Base-by-base conservation (phyloP, 2,888 invertebrate species). In the Ommatoiulus sabulosus region DNA sequence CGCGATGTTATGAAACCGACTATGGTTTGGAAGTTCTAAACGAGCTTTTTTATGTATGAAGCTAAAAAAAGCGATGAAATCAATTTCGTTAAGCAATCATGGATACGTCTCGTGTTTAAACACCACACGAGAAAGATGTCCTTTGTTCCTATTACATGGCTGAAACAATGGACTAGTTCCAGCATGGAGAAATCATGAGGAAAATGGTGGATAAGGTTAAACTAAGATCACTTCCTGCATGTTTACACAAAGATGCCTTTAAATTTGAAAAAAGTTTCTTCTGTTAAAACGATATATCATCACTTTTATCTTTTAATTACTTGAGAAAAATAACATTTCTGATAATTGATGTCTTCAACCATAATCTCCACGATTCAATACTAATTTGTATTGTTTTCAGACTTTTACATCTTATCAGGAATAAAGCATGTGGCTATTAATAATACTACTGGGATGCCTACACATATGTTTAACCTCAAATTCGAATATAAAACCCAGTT, bases 201-300 rank as follows among this genome's bases (percentile, higher is more conserved):
- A 7, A 63, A 63, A 72, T 24, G 24, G 24, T 72, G 24, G 72
- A 2, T 72, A 72, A 72, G 72, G 72, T 72, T 72, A 24, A 72
- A 72, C 72, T 8, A 24, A 72, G 24, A 72, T 72, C 72, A 72
- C 20, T 72, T 72, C 72, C 72, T 72, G 72, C 24, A 72, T 72
- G 72, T n/a, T 72, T 24, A 24, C 72, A 24, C 8, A 10, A 63
- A 24, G 10, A 5, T 24, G 20, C 20, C n/a, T 24, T 24, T 72
- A 7, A 5, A 20, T 24, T 72, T 24, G 6, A 72, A 72, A 72
- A 72, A 52, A 52, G 52, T 72, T 24, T 24, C 24, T 5, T 3
- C 6, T 7, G 6, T 24, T n/a, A 72, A 24, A n/a, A 10, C 8
- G 24, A 24, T 24, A 24, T 8, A n/a, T 72, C 20, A 24, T 24